Evolutionary conservation across 2,797 vertebrate species (phyloP).

Genomic region (Telmatherina bonti): DNA sequence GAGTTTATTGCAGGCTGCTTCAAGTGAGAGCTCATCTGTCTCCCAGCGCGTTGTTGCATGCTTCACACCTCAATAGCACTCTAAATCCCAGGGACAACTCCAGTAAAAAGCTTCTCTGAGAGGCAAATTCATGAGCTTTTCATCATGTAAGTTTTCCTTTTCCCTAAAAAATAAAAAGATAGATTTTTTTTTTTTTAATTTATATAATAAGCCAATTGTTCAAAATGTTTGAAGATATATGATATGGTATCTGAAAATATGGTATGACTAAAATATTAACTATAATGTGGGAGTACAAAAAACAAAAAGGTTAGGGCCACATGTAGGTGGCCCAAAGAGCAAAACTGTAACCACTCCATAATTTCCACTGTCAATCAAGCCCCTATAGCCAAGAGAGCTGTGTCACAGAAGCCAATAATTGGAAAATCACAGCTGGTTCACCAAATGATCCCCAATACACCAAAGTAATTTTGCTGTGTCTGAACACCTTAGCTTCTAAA

Average conservation of each 20-base stretch:
- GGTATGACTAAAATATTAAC: slow-evolving; percentile 11
- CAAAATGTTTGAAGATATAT: slow-evolving; percentile 5
- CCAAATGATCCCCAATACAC: slow-evolving; percentile 74
- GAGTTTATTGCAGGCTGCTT: slow-evolving; percentile 66
- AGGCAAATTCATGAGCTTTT: slow-evolving; percentile 15
- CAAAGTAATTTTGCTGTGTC: slow-evolving; percentile 65
- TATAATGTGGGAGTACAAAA: not conserved
- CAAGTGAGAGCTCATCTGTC: slow-evolving; percentile 67
- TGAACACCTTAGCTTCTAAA: slow-evolving; percentile 56
- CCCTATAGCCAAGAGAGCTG: slow-evolving; percentile 43
- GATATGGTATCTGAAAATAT: too few species aligned
- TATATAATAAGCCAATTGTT: slow-evolving; percentile 1
- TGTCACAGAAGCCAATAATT: slow-evolving; percentile 71
- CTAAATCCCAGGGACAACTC: slow-evolving; percentile 48
- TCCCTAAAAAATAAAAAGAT: too few species aligned
- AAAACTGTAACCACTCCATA: slow-evolving; percentile 39
- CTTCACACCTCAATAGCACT: slow-evolving; percentile 57
- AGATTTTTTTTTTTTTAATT: slow-evolving; percentile 5
- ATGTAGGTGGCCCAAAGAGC: slow-evolving; percentile 24
- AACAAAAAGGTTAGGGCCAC: not conserved
- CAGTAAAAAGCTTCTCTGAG: slow-evolving; percentile 32
- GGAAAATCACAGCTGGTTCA: slow-evolving; percentile 73
- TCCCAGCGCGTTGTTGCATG: slow-evolving; percentile 54
- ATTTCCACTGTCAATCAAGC: slow-evolving; percentile 55
- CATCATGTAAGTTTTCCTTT: not conserved